These are phyloP conservation scores for Epistrophe eligans DNA, from an alignment of 2,888 invertebrate species.

Conservation along the genomic window DNA sequence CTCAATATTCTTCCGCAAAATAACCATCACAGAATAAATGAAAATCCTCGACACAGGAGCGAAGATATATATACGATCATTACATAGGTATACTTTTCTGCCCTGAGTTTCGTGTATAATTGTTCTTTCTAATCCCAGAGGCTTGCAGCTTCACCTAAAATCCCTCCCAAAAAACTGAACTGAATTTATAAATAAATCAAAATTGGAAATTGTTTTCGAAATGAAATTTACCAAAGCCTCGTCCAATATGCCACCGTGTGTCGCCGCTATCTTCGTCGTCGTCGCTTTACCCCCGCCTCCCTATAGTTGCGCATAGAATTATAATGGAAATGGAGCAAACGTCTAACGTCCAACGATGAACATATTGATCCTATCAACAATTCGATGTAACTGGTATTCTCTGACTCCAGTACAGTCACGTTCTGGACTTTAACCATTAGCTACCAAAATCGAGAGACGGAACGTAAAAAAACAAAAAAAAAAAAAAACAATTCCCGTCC, in stretches of 20 bases:
- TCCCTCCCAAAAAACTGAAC: slow-evolving; percentile 1
- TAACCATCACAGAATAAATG: slow-evolving; percentile 16
- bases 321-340: not conserved
- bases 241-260: slow-evolving; percentile 7
- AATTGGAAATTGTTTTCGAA: slow-evolving; percentile 74
- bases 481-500: slow-evolving; percentile 58
- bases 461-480: slow-evolving; percentile 36
- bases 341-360: not conserved
- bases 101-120: slow-evolving; percentile 16
- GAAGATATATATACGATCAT: not conserved
- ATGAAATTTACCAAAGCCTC: slow-evolving; percentile 55
- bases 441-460: not conserved
- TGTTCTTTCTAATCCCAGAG: slow-evolving; percentile 42
- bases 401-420: slow-evolving; percentile 57
- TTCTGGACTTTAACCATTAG: slow-evolving; percentile 45
- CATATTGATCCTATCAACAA: slow-evolving; percentile 58
- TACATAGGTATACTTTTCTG: not conserved
- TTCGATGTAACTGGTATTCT: slow-evolving; percentile 12
- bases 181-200: slow-evolving; percentile 76
- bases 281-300: not conserved
- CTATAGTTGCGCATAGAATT: not conserved
- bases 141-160: slow-evolving; percentile 25
- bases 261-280: not conserved
- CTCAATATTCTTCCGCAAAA: slow-evolving; percentile 2
- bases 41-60: slow-evolving; percentile 2